These are phyloP conservation scores for Dryomyza anilis DNA, from an alignment of 2,888 invertebrate genomes.

Conservation along the genomic window DNA sequence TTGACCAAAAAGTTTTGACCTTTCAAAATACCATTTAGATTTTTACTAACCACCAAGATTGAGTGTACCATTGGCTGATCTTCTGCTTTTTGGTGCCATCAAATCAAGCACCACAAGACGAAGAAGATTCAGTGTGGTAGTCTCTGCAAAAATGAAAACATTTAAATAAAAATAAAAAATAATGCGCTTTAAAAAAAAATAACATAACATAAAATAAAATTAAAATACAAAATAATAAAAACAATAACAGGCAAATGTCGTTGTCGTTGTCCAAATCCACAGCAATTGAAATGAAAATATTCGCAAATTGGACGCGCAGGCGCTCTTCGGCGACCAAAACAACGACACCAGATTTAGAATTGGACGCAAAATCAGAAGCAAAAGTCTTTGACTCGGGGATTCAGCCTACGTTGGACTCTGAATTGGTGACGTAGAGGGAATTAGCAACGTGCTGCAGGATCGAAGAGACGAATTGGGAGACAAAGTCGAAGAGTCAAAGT, in stretches of 20 bases:
- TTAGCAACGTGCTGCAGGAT: not conserved
- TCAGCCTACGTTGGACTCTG: too few relatives aligned
- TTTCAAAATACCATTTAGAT: too few relatives aligned
- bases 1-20: too few relatives aligned
- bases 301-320: slow-evolving; percentile 52
- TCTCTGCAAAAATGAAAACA: not conserved
- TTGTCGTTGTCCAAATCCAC: not conserved
- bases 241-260: not conserved
- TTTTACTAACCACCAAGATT: slow-evolving; percentile 10
- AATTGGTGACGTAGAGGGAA: not conserved
- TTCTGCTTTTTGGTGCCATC: not conserved
- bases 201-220: not conserved
- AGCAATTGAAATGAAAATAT: slow-evolving; percentile 53
- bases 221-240: not conserved
- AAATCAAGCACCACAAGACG: not conserved
- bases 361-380: not conserved
- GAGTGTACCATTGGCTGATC: not conserved
- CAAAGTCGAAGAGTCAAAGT: too few relatives aligned
- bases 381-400: not conserved
- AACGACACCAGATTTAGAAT: slow-evolving; percentile 1
- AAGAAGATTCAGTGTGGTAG: not conserved
- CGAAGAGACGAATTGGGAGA: too few relatives aligned
- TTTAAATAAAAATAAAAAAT: not conserved
- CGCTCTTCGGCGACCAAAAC: slow-evolving; percentile 30
- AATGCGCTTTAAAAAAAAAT: too few relatives aligned